Evolutionary conservation across 2,113 vertebrate species (phyloP).

Genomic region (Garra rufa): DNA sequence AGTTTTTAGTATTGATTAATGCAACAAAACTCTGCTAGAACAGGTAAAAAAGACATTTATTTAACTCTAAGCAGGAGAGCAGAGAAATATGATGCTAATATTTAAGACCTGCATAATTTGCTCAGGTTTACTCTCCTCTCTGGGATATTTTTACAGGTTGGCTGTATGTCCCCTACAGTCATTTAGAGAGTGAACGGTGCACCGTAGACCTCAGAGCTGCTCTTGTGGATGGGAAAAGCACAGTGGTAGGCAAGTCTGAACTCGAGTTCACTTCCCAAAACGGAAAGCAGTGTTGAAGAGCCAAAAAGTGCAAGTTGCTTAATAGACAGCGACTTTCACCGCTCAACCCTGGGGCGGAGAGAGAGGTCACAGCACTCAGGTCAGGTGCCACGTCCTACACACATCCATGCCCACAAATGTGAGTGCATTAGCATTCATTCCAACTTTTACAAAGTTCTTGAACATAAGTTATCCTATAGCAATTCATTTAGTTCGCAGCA

Average conservation of each 20-base stretch:
- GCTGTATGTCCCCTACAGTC: constrained; percentile 4
- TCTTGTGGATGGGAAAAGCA: neutral
- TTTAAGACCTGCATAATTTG: neutral
- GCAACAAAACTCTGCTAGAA: neutral
- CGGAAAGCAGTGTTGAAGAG: neutral
- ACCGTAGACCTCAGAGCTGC: neutral
- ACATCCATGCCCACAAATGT: neutral
- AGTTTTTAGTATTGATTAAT: neutral
- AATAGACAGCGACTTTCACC: constrained; percentile 16
- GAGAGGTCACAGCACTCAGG: constrained; percentile 11
- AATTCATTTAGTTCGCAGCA: neutral
- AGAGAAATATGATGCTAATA: neutral
- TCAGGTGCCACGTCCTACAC: constrained; percentile 24
- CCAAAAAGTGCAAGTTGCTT: constrained; percentile 22
- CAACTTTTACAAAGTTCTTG: constrained; percentile 1
- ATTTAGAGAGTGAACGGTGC: constrained; percentile 18
- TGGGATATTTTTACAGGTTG: constrained; percentile 6
- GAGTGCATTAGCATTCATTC: neutral
- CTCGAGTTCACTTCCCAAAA: constrained; percentile 7
- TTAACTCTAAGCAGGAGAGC: neutral
- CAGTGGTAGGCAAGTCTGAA: neutral
- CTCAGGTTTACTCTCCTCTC: neutral
- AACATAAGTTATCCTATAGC: neutral
- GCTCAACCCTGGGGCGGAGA: neutral
- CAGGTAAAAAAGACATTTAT: neutral